These are phyloP conservation scores for Yoshiicerus persimilis DNA, from an alignment of 1,140 invertebrate species.

Conservation along the genomic window DNA sequence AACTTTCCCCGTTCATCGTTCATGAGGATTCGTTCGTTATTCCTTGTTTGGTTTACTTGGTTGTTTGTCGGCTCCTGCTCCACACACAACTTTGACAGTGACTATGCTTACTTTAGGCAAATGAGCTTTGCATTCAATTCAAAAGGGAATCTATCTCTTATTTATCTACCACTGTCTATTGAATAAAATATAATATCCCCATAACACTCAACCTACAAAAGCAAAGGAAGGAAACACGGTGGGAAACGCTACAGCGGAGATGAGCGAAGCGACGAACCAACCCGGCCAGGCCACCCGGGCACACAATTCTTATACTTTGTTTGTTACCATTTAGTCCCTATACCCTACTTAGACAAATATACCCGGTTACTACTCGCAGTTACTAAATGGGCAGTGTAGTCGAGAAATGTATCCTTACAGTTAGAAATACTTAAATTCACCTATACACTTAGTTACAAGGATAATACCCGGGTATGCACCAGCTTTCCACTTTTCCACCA, in stretches of 20 bases:
- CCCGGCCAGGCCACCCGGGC: background rate
- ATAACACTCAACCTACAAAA: background rate
- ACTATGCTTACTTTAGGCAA: background rate
- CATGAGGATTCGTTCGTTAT: background rate
- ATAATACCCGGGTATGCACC: background rate
- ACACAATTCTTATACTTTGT: background rate
- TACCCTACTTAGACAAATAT: background rate
- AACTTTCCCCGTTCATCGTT: background rate
- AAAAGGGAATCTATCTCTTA: constrained; percentile 7
- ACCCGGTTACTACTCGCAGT: too few species aligned
- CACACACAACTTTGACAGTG: background rate
- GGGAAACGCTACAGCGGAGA: background rate
- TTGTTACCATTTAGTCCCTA: background rate
- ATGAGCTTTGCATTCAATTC: constrained; percentile 10
- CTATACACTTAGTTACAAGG: too few species aligned
- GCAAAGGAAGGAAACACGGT: background rate
- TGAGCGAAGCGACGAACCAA: background rate
- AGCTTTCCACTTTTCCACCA: background rate
- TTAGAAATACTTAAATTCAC: background rate
- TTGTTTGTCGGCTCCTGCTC: background rate
- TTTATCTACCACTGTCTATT: background rate
- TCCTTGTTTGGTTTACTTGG: background rate
- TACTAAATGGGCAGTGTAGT: background rate
- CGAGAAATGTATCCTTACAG: background rate
- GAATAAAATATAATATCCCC: constrained; percentile 2